Conservation (phyloP, 2,888 invertebrate species). For the Emmelina monodactyla region DNA sequence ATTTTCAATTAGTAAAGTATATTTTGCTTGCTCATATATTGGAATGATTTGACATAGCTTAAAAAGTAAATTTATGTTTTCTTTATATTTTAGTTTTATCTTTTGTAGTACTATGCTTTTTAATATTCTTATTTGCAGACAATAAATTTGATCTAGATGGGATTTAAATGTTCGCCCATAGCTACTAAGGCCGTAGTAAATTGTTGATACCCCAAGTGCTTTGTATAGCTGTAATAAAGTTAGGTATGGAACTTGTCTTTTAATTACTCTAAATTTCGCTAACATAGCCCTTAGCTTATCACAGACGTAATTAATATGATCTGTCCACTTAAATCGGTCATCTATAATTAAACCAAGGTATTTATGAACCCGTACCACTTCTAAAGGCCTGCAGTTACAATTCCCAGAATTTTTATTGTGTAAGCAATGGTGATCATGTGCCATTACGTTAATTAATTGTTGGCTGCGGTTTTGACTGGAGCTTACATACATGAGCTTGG, state of each 20-base stretch:
- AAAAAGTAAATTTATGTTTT: too few species aligned
- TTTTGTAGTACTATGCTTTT: too few species aligned
- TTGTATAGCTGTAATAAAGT: too few species aligned
- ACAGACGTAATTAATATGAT: neutral
- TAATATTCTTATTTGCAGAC: neutral
- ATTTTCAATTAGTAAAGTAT: too few species aligned
- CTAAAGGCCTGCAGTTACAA: neutral
- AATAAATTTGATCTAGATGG: neutral
- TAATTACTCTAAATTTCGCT: neutral
- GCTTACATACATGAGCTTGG: too few species aligned
- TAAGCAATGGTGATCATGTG: too few species aligned
- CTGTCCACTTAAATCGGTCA: neutral
- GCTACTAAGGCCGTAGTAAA: neutral
- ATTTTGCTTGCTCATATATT: too few species aligned
- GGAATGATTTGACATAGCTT: too few species aligned
- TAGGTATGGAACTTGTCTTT: neutral
- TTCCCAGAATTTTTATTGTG: neutral
- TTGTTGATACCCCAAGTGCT: neutral
- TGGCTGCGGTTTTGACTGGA: too few species aligned
- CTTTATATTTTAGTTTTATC: too few species aligned
- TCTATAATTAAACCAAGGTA: neutral
- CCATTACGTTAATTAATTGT: too few species aligned
- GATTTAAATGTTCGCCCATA: slow-evolving; percentile 1
- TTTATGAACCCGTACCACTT: neutral
- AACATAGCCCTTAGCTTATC: neutral